A percentile compares a stretch with the other conserved stretches of the same genome.
These are phyloP conservation scores for Drosophila grimshawi DNA, from an alignment of 1,140 invertebrate species.

Conservation along the genomic window DNA sequence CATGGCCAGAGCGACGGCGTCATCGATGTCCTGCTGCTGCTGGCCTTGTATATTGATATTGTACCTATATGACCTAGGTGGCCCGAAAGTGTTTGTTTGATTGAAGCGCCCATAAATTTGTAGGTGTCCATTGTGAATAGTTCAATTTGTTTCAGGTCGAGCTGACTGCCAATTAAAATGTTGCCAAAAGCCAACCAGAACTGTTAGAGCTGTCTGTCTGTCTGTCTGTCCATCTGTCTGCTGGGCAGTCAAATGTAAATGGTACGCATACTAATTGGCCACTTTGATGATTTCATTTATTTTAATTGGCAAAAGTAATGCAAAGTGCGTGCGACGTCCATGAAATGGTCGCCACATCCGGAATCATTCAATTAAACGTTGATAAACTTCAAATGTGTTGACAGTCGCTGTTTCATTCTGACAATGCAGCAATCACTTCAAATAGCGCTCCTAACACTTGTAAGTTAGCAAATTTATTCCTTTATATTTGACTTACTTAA, in stretches of 20 bases:
- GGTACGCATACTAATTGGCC: conserved; percentile 40
- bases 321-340: conserved; percentile 15
- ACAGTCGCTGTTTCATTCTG: not conserved
- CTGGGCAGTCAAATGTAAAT: conserved; percentile 19
- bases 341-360: conserved; percentile 39
- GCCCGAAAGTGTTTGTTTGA: conserved; percentile 28
- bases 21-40: conserved; percentile 47
- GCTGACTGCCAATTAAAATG: conserved; percentile 42
- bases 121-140: conserved; percentile 27
- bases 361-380: conserved; percentile 36
- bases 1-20: conserved; percentile 24
- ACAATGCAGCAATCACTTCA: conserved; percentile 17
- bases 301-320: conserved; percentile 44
- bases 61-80: not conserved
- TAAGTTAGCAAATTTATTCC: not conserved
- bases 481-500: no score
- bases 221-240: not conserved
- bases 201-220: not conserved
- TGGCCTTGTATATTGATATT: conserved; percentile 33
- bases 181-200: conserved; percentile 5
- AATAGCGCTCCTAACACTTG: not conserved
- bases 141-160: conserved; percentile 34
- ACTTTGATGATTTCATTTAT: conserved; percentile 47
- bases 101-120: conserved; percentile 48
- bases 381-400: not conserved